Evolutionary conservation across 2,888 invertebrate genomes (phyloP).

Genomic region (Oxyscelio sp.): DNA sequence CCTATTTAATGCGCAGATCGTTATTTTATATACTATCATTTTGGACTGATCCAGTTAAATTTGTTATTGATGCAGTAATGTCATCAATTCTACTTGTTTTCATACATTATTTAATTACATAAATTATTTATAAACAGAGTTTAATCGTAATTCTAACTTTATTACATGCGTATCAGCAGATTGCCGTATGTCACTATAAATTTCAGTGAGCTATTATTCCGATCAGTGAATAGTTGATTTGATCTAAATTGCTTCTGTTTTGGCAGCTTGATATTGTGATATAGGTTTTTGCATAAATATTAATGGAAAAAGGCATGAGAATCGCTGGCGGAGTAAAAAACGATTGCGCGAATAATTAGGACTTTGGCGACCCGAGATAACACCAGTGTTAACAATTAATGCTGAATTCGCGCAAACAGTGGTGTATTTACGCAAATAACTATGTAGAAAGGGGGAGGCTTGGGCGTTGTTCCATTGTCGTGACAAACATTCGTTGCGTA

Average conservation of each 20-base stretch:
- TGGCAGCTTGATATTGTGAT: background rate
- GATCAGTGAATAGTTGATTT: slow-evolving; percentile 31
- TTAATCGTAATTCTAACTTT: slow-evolving; percentile 34
- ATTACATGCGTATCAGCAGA: slow-evolving; percentile 45
- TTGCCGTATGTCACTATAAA: slow-evolving; percentile 20
- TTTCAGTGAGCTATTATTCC: slow-evolving; percentile 51
- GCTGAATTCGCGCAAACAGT: slow-evolving; percentile 73
- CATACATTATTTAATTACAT: too few species aligned
- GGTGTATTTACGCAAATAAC: slow-evolving; percentile 75
- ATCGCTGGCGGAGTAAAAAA: slow-evolving; percentile 10
- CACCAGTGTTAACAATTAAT: slow-evolving; percentile 70
- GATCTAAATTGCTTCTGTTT: slow-evolving; percentile 45
- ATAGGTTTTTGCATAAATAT: slow-evolving; percentile 25
- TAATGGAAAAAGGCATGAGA: slow-evolving; percentile 11
- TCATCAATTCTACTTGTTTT: too few species aligned
- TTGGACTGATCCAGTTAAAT: too few species aligned
- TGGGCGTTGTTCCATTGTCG: slow-evolving; percentile 73
- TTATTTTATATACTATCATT: too few species aligned
- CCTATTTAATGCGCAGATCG: too few species aligned
- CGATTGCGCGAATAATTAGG: slow-evolving; percentile 62
- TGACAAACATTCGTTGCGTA: slow-evolving; percentile 75
- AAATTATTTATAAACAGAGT: slow-evolving; percentile 25
- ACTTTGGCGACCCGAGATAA: slow-evolving; percentile 54
- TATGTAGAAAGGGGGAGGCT: slow-evolving; percentile 33
- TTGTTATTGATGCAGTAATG: too few species aligned